A percentile compares a stretch with the other conserved stretches of the same genome.
Evolutionary conservation across 2,888 invertebrate species (phyloP).

Genomic region (Camponotus fellah): DNA sequence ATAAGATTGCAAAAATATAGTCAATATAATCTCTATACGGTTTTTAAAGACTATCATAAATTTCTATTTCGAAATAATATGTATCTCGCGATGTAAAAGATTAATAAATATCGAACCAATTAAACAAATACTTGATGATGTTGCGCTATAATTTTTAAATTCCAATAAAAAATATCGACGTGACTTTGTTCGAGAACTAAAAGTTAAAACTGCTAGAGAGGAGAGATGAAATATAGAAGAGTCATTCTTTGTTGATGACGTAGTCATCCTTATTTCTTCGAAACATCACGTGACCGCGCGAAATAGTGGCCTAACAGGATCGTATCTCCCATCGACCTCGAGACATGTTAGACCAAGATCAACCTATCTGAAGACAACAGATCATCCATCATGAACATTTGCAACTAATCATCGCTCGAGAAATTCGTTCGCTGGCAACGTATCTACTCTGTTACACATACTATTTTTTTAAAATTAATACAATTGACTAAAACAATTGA

Average conservation of each 20-base stretch:
- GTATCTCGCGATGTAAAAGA: neutral
- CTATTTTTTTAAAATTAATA: neutral
- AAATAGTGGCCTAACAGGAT: constrained; percentile 41
- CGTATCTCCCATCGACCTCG: constrained; percentile 39
- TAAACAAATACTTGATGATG: neutral
- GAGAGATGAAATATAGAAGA: neutral
- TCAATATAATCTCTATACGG: neutral
- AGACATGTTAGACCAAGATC: constrained; percentile 40
- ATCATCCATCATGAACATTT: constrained; percentile 54
- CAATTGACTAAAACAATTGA: neutral
- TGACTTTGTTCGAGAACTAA: neutral
- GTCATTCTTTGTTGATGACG: constrained; percentile 39
- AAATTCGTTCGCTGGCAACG: constrained; percentile 60
- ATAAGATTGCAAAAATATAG: neutral
- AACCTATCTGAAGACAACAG: constrained; percentile 51
- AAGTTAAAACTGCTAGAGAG: neutral
- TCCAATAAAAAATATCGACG: constrained; percentile 10
- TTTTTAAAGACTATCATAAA: neutral
- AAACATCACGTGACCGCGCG: constrained; percentile 27
- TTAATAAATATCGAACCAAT: neutral
- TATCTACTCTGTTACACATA: neutral
- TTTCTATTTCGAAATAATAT: neutral
- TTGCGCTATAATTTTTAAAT: constrained; percentile 5
- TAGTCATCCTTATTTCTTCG: constrained; percentile 38
- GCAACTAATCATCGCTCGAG: constrained; percentile 41